Conservation (phyloP, 2,888 invertebrate genomes). For the Bimastos eiseni region DNA sequence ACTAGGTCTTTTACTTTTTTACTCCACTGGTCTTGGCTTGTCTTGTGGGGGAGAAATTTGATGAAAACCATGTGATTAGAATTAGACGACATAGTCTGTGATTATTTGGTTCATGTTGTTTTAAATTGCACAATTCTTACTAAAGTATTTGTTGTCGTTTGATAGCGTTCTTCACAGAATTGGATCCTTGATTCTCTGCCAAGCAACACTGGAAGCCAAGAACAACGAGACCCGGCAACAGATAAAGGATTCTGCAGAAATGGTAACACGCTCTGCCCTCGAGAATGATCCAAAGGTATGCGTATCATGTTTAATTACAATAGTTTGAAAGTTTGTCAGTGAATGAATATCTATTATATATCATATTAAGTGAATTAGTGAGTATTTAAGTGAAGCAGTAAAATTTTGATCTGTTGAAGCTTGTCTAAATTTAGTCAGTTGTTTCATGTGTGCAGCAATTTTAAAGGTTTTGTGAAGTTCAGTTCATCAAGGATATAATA, state of each 20-base stretch:
- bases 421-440: background rate
- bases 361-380: background rate
- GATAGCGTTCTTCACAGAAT: slow-evolving; percentile 7
- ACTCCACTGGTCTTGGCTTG: too few species aligned
- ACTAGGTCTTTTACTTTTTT: too few species aligned
- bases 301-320: background rate
- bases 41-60: too few species aligned
- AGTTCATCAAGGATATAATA: background rate
- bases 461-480: background rate
- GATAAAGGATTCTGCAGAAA: background rate
- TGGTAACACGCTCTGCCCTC: background rate
- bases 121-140: background rate
- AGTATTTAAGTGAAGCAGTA: background rate
- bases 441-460: background rate
- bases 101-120: background rate
- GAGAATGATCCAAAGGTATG: background rate
- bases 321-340: background rate
- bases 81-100: too few species aligned
- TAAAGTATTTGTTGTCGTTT: background rate
- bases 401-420: background rate
- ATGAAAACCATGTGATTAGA: background rate
- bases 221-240: background rate
- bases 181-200: background rate
- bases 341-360: too few species aligned
- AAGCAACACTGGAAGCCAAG: background rate